phyloP scores from a whole-genome alignment of 2,113 vertebrate species.

The Turnix velox region DNA sequence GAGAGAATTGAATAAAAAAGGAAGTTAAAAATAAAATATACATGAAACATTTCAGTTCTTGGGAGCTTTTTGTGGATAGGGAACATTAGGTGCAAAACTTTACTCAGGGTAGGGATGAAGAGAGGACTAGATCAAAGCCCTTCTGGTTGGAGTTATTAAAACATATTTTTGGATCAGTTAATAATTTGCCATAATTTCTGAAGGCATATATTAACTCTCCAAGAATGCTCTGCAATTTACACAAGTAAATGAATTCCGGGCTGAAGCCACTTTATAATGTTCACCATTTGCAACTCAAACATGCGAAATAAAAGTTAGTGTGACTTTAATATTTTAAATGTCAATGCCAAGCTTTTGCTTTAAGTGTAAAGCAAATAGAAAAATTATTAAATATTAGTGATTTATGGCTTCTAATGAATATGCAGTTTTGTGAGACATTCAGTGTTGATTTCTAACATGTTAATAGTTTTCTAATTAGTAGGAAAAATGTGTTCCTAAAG shows the following conservation, averaged over 20 bases:
- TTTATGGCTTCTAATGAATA: not conserved
- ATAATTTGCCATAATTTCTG: not conserved
- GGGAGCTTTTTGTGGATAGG: not conserved
- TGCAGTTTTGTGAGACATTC: not conserved
- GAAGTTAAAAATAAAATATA: not conserved
- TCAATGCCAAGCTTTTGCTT: not conserved
- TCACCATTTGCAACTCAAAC: not conserved
- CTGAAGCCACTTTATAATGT: not conserved
- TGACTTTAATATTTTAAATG: not conserved
- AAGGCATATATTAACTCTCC: not conserved
- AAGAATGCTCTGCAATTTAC: not conserved
- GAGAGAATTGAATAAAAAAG: not conserved
- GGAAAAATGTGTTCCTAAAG: not conserved
- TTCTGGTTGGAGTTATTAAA: not conserved
- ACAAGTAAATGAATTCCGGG: not conserved
- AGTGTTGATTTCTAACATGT: not conserved
- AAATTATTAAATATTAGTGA: not conserved
- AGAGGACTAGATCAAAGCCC: not conserved
- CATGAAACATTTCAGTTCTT: not conserved
- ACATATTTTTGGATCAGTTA: not conserved
- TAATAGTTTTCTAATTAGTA: not conserved
- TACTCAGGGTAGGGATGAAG: not conserved
- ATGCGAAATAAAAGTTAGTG: not conserved
- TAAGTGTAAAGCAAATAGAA: not conserved
- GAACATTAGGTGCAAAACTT: not conserved